Base-by-base conservation (phyloP, 2,797 vertebrate species). In the Microctenopoma lineatum region DNA sequence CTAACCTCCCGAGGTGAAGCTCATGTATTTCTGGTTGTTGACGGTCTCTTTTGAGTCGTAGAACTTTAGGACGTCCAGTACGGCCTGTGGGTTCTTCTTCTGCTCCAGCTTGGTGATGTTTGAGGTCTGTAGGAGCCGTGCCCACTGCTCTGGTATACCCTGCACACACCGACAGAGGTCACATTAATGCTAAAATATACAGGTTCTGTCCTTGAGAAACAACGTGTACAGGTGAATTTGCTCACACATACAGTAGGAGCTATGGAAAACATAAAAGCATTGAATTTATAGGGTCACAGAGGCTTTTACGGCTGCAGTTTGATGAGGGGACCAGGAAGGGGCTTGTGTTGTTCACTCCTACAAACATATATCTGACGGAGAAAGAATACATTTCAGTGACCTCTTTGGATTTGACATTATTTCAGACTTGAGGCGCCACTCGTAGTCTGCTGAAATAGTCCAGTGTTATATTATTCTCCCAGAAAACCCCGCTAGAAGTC, bases 11-110 rank as follows among this genome's bases (percentile, higher is more conserved):
- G 98, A 99, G 0, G 97, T 99, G 94, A 99, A 99, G 92, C 98
- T 99, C 97, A 99, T 99, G 39, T 99, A 99, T 80, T 99, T 99
- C 96, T 99, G 97, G 93, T 99, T 99, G 93, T 98, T 98, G 81
- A 97, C 96, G 0, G 97, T 99, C 92, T 99, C 98, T 96, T 99
- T 99, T 89, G 98, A 99, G 95, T 99, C 98, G 27, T 99, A 99
- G 93, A 99, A 99, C 90, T 99, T 99, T 70, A 99, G 93, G 60
- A 99, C 98, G 59, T 98, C 98, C 82, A 99, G 79, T 74, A 99
- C 97, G 2, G 97, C 98, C 82, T 99, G 98, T 2, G 98, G 98
- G 79, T 99, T 99, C 93, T 98, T 99, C 95, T 99, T 99, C 92
- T 99, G 97, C 87, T 99, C 97, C 87, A 99, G 90, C 89, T 99